Conservation (phyloP, 2,113 vertebrate genomes). For the Leiothrix lutea region DNA sequence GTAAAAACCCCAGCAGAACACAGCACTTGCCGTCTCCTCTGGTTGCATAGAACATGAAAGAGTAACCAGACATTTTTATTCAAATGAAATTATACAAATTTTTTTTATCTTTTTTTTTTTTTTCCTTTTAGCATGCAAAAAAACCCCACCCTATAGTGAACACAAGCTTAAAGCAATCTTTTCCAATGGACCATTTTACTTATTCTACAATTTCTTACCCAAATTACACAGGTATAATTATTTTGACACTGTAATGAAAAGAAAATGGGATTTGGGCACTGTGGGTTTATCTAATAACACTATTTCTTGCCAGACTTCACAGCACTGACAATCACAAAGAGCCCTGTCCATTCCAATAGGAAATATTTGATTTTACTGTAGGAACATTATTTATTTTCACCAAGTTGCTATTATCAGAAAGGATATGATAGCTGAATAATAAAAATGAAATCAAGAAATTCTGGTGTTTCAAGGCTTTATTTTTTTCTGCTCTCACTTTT, state of each 20-base stretch:
- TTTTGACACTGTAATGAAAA: constrained; percentile 89
- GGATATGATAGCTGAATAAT: constrained; percentile 91
- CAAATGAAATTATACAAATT: constrained; percentile 65
- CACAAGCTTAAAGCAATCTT: constrained; percentile 74
- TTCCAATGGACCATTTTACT: constrained; percentile 81
- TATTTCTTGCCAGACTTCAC: constrained; percentile 86
- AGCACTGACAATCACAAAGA: constrained; percentile 86
- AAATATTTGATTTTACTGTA: constrained; percentile 88
- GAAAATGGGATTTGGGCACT: constrained; percentile 89
- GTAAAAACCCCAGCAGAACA: constrained; percentile 18
- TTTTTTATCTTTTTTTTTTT: constrained; percentile 12
- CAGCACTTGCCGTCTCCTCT: constrained; percentile 45
- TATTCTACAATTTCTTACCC: constrained; percentile 82
- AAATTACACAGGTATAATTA: constrained; percentile 89
- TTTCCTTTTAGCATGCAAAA: constrained; percentile 38
- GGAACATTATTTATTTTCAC: constrained; percentile 88
- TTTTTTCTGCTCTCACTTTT: constrained; percentile 88
- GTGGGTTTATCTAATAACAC: constrained; percentile 88
- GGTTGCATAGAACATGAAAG: constrained; percentile 58
- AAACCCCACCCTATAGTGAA: constrained; percentile 75
- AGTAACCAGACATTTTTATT: constrained; percentile 64
- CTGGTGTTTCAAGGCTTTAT: constrained; percentile 89
- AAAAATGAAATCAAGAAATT: constrained; percentile 89
- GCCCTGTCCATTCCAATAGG: constrained; percentile 85
- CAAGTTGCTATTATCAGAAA: constrained; percentile 87